Conservation (phyloP, 35 echinoderm and acorn worm species). For the Eucidaris tribuloides region DNA sequence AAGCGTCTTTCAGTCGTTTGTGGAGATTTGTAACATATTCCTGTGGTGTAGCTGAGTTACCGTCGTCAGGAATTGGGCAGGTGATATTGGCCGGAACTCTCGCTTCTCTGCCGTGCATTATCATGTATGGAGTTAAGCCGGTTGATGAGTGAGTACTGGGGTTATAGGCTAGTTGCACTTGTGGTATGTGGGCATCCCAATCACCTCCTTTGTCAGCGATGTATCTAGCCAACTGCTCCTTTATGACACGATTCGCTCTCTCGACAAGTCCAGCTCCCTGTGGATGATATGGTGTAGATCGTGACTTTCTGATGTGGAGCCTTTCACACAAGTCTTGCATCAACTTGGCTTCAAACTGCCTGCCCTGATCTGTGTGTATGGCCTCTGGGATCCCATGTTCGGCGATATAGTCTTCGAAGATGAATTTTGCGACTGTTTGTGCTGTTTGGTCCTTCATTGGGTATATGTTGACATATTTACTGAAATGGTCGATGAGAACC, state of each 20-base stretch:
- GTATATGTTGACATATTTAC: neutral
- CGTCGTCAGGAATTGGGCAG: neutral
- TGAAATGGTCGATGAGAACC: conserved; percentile 13
- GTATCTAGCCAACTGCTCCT: neutral
- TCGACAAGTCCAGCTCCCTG: conserved; percentile 23
- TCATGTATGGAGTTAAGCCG: neutral
- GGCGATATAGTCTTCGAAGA: conserved; percentile 29
- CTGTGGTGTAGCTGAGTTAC: neutral
- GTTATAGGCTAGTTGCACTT: conserved; percentile 15
- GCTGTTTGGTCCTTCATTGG: conserved; percentile 17
- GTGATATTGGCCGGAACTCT: neutral
- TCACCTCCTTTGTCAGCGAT: neutral
- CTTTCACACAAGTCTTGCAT: conserved; percentile 13
- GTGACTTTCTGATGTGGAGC: conserved; percentile 7
- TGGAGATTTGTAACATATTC: neutral
- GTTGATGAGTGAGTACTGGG: neutral
- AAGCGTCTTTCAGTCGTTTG: neutral
- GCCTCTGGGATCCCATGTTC: conserved; percentile 30
- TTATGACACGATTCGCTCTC: conserved; percentile 6
- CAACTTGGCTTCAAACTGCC: conserved; percentile 27
- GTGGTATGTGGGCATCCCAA: neutral
- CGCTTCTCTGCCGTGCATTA: neutral
- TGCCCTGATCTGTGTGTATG: conserved; percentile 32
- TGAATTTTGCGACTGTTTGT: neutral
- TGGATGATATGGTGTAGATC: conserved; percentile 36